Evolutionary conservation across 2,797 vertebrate genomes (phyloP).

Genomic region (Allobates femoralis): DNA sequence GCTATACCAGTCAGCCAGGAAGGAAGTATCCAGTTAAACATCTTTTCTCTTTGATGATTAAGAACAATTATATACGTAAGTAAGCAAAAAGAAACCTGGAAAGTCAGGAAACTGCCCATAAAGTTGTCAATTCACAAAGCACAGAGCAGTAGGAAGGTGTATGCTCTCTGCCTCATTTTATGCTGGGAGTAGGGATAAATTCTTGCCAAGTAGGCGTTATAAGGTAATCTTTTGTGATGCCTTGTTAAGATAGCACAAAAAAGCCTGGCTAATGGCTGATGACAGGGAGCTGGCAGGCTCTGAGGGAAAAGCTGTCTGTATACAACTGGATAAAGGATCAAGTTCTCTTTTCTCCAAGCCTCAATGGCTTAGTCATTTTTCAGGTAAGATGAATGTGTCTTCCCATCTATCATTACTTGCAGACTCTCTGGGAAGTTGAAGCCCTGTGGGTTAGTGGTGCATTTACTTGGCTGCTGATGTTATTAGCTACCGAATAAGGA

Average conservation of each 20-base stretch:
- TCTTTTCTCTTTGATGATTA: conserved; percentile 44
- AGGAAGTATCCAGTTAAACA: conserved; percentile 20
- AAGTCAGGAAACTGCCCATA: conserved; percentile 54
- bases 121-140: conserved; percentile 44
- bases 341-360: conserved; percentile 2
- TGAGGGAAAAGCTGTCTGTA: conserved; percentile 45
- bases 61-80: conserved; percentile 16
- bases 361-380: conserved; percentile 63
- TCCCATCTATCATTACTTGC: conserved; percentile 68
- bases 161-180: not conserved
- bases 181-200: conserved; percentile 24
- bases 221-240: conserved; percentile 47
- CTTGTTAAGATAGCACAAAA: conserved; percentile 57
- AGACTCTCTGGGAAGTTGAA: conserved; percentile 63
- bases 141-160: conserved; percentile 38
- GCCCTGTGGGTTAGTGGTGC: conserved; percentile 63
- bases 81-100: conserved; percentile 10
- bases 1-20: conserved; percentile 9
- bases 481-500: conserved; percentile 65
- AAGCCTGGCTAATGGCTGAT: not conserved
- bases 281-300: conserved; percentile 41
- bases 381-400: conserved; percentile 71
- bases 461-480: conserved; percentile 64
- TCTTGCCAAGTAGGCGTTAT: conserved; percentile 34
- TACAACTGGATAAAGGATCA: conserved; percentile 39